A percentile compares a stretch with the other conserved stretches of the same genome.
Conservation (phyloP, 2,888 invertebrate species). For the Hypomecis punctinalis region DNA sequence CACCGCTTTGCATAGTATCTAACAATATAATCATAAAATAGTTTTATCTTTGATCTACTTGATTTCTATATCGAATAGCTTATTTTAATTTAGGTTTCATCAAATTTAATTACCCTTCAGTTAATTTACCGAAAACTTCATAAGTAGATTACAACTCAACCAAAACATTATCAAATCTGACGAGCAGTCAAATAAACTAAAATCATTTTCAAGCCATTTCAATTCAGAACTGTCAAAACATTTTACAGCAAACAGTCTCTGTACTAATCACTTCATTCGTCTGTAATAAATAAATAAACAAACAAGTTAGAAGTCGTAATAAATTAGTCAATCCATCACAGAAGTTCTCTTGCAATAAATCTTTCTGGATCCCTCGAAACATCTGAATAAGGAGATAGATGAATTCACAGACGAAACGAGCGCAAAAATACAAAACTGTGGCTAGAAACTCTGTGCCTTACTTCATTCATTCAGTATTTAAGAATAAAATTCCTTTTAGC, state of each 20-base stretch:
- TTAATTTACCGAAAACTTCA: neutral
- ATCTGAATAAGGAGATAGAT: constrained; percentile 5
- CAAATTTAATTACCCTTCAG: no score
- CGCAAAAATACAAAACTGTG: constrained; percentile 1
- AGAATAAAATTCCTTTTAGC: no score
- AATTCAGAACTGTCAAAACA: constrained; percentile 5
- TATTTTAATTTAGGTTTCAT: no score
- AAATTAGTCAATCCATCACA: constrained; percentile 16
- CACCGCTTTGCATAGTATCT: no score
- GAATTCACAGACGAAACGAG: constrained; percentile 1
- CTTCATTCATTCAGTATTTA: no score
- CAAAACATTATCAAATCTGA: neutral
- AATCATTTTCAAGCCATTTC: neutral
- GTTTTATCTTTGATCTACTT: no score
- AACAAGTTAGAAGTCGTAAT: constrained; percentile 2
- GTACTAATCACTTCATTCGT: constrained; percentile 9
- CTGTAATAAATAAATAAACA: neutral
- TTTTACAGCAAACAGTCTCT: neutral
- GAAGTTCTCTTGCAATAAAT: constrained; percentile 17
- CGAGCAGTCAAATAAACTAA: neutral
- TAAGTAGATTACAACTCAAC: neutral
- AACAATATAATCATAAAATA: no score
- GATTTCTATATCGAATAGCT: no score
- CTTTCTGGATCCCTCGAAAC: constrained; percentile 12
- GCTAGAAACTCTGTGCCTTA: neutral